phyloP scores from a whole-genome alignment of 2,888 invertebrate species.

The Charanyca ferruginea region DNA sequence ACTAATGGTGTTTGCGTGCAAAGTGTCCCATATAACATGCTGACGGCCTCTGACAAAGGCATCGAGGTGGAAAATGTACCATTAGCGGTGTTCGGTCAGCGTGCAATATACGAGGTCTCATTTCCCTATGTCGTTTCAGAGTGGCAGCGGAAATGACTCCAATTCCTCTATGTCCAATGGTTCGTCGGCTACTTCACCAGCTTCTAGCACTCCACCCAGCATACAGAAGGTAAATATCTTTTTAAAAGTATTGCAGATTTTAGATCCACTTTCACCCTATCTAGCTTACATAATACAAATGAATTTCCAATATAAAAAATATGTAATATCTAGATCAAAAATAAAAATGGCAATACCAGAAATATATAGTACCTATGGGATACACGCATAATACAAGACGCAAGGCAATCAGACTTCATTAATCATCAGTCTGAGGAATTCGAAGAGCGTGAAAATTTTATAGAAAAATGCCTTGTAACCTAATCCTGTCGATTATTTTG shows the following conservation, averaged over 20 bases:
- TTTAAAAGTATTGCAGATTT: background rate
- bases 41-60: slow-evolving; percentile 51
- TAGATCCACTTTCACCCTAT: too few relatives aligned
- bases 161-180: slow-evolving; percentile 90
- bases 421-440: too few relatives aligned
- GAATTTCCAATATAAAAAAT: too few relatives aligned
- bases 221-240: slow-evolving; percentile 91
- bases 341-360: too few relatives aligned
- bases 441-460: too few relatives aligned
- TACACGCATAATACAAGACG: too few relatives aligned
- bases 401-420: too few relatives aligned
- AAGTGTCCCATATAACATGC: slow-evolving; percentile 53
- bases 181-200: slow-evolving; percentile 92
- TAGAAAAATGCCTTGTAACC: too few relatives aligned
- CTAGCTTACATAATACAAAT: too few relatives aligned
- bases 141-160: slow-evolving; percentile 87
- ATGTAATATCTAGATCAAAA: too few relatives aligned
- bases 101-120: slow-evolving; percentile 63
- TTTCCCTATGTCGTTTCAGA: slow-evolving; percentile 73
- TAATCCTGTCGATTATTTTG: too few relatives aligned
- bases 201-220: slow-evolving; percentile 91
- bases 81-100: slow-evolving; percentile 66
- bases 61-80: slow-evolving; percentile 74
- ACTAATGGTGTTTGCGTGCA: slow-evolving; percentile 63
- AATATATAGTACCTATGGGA: too few relatives aligned